Percentiles rank a stretch among this genome's conserved stretches.
These are phyloP conservation scores for Zeugodacus cucurbitae DNA, from an alignment of 1,140 invertebrate genomes.

Conservation along the genomic window DNA sequence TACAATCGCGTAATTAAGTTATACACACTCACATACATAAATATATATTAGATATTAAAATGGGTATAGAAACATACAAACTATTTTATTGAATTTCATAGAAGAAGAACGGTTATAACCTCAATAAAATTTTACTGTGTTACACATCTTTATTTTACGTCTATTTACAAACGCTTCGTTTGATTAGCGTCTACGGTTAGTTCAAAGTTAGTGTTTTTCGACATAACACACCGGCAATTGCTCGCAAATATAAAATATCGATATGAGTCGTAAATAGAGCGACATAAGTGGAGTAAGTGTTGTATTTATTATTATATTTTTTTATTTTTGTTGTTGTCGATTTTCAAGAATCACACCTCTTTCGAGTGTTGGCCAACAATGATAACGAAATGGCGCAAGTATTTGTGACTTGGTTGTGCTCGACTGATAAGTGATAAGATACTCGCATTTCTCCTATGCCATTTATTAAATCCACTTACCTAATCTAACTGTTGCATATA, in stretches of 20 bases:
- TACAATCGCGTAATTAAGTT: neutral
- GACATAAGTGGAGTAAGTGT: neutral
- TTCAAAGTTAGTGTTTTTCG: neutral
- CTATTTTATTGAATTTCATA: neutral
- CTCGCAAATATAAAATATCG: constrained; percentile 11
- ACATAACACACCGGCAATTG: neutral
- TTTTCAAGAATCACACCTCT: constrained; percentile 10
- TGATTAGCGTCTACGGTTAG: neutral
- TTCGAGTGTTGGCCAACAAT: neutral
- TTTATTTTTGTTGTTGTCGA: neutral
- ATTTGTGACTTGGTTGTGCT: neutral
- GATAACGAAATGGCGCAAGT: constrained; percentile 7
- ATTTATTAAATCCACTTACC: neutral
- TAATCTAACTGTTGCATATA: neutral
- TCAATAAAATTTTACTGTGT: neutral
- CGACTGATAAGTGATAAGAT: neutral
- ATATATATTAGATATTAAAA: neutral
- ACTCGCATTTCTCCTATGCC: neutral
- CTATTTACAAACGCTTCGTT: neutral
- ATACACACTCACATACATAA: neutral
- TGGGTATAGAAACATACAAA: too few species aligned
- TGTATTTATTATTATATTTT: neutral
- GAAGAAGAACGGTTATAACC: neutral
- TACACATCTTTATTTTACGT: neutral
- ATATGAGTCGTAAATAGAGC: neutral